Conservation (phyloP, 2,797 vertebrate genomes). For the Lacerta bilineata region DNA sequence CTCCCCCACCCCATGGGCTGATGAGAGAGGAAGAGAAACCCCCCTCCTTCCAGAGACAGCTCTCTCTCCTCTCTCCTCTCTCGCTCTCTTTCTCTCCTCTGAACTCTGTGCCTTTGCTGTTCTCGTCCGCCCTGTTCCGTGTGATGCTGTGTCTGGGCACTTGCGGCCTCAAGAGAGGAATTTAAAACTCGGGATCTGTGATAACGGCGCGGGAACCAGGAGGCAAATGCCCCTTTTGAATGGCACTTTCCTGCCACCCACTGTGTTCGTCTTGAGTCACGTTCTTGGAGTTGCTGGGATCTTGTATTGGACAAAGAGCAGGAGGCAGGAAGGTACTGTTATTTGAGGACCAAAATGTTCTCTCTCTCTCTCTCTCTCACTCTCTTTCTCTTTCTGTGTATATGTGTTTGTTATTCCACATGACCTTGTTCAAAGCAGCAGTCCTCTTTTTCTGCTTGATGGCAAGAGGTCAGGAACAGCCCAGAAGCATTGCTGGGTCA, state of each 20-base stretch:
- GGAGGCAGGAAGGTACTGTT: constrained; percentile 78
- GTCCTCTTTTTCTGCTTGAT: neutral
- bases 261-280: constrained; percentile 79
- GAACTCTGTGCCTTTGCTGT: constrained; percentile 44
- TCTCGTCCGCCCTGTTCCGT: constrained; percentile 4
- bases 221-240: constrained; percentile 77
- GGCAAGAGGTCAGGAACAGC: neutral
- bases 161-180: constrained; percentile 60
- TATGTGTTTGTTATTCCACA: neutral
- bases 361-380: too few species aligned
- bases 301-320: constrained; percentile 79
- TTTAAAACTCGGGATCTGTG: neutral
- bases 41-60: neutral
- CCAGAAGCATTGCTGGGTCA: neutral
- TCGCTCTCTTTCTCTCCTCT: neutral
- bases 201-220: constrained; percentile 21
- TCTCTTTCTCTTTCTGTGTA: too few species aligned
- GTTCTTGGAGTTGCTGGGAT: constrained; percentile 80
- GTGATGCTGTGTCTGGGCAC: constrained; percentile 55
- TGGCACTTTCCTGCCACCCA: constrained; percentile 74
- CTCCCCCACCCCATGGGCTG: neutral
- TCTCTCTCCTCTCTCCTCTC: neutral
- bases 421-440: constrained; percentile 61
- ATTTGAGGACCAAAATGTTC: neutral
- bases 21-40: neutral